Base-by-base conservation (phyloP, 2,888 invertebrate species). In the Magallana nippona region DNA sequence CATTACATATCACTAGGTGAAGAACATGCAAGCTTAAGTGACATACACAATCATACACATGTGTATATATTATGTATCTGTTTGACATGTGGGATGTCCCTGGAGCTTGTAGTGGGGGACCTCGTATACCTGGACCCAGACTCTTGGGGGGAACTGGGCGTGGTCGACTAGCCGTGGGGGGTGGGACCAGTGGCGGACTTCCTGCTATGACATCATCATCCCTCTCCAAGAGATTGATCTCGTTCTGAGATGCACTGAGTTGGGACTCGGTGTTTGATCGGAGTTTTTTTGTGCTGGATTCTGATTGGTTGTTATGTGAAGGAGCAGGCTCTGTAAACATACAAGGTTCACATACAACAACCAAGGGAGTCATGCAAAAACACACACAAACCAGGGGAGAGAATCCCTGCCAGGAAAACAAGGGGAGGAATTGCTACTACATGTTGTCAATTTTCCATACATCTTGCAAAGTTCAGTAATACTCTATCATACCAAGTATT, bases 71-170 rank as follows among this genome's bases (percentile, higher is more conserved):
- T 13, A 60, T 60, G 60, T 19, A 60, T 60, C 19, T 19, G 17
- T 44, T 10, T 71, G 71, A 27, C 3, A 13, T 71, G 60, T 19
- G n/a, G n/a, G 32, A 13, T 71, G 13, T 22, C 71, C 27, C 1
- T 71, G 71, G 15, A 71, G 27, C 11, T 27, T 15, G 13, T 32
- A 27, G 71, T 71, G 27, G 17, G 15, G 11, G 71, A 71, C 19
- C 71, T 71, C 63, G 5, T 81, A 83, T 91, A 91, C 91, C 91
- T 91, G 90, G 82, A 78, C 83, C 84, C 55, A 82, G 83, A 87
- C 90, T 90, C 87, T 91, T 91, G 81, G 86, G 87, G 84, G 97
- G 96, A 92, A 97, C 96, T 22, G 98, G 98, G 90, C 98, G 95
- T 89, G 96, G 96, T 82, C 96, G 95, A 22, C 95, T 91, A 82